Base-by-base conservation (phyloP, 2,113 vertebrate genomes). In the Centropus unirufus region DNA sequence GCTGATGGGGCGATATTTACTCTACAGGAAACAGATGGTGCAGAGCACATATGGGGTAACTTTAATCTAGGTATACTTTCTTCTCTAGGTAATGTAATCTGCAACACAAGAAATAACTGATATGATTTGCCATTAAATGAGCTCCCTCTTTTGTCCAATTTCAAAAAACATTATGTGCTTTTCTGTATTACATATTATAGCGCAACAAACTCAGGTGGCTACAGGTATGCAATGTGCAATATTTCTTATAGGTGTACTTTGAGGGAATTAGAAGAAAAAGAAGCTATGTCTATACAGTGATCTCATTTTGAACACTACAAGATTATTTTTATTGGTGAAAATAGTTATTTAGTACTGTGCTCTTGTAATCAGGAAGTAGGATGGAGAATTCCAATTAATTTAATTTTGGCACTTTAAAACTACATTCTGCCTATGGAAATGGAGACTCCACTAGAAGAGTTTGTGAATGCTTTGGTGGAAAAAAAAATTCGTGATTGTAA, bases 21-120 rank as follows among this genome's bases (percentile, higher is more conserved):
- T 90, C 51, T 80, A 42, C 40, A 63, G 57, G 42, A 85, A 62
- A 34, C 36, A 80, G 59, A 66, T 67, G 11, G 19, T 40, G 44
- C 46, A 57, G 57, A 54, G 16, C 40, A 40, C 11, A 2, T 23
- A 46, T 80, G n/a, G 49, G 16, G 30, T 68, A 72, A 57, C 29
- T 26, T 61, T 79, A n/a, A 52, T 64, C 30, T 54, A 36, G 19
- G 9, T 34, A 72, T 80, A 36, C 8, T 95, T 90, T 89, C 32
- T 94, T 76, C 87, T 93, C 54, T 87, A 97, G 70, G n/a, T 94
- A 72, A 74, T 79, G 34, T 42, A 39, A 39, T 40, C 86, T 55
- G 20, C 52, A 73, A 6, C 8, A 68, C 12, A 2, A 93, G 79
- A 73, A 69, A 46, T 34, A 68, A 36, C 9, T 27, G 13, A 22